Base-by-base conservation (phyloP, 1,140 invertebrate genomes). In the Wiebesia pumilae region DNA sequence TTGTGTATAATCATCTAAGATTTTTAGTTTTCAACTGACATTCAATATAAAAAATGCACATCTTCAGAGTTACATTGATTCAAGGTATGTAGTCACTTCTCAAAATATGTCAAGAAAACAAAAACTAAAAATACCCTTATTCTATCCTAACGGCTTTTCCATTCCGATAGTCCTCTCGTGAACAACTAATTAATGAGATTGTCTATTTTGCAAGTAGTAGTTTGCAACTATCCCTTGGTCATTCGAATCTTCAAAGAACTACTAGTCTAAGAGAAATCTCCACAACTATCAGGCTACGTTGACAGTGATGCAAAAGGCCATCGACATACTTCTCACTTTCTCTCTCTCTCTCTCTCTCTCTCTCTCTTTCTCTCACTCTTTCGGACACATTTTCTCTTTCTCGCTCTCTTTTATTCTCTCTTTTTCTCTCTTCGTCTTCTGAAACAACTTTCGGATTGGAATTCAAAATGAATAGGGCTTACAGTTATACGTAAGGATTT, bases 201-300 rank as follows among this genome's bases (percentile, higher is more conserved):
- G 83, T 78, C 40, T 35, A 33, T 58, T 54, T n/a, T n/a, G 27
- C 3, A n/a, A n/a, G n/a, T n/a, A 51, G 65, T 27, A 3, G 38
- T 6, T 10, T 51, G 83, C 87, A 81, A 83, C 84, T 81, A 87
- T 84, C 40, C 83, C 62, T 77, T 51, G 87, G 79, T 80, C 87
- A 87, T 86, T 87, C 73, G 81, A 85, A 81, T 87, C 87, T 85
- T 88, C 87, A 88, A 89, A 89, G 86, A 80, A 54, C 43, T 38
- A 30, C 62, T 69, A 30, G 16, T 79, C 30, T 58, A 69, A 47
- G 77, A 43, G 43, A 81, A 67, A 69, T 38, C 82, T 79, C 79
- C 75, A 84, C 87, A 85, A 86, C 88, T 86, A 84, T 30, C 30
- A 24, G 27, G 58, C 77, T 21, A 19, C 43, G 27, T 79, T 47